Evolutionary conservation across 2,888 invertebrate species (phyloP).

Genomic region (Torymus auratus): DNA sequence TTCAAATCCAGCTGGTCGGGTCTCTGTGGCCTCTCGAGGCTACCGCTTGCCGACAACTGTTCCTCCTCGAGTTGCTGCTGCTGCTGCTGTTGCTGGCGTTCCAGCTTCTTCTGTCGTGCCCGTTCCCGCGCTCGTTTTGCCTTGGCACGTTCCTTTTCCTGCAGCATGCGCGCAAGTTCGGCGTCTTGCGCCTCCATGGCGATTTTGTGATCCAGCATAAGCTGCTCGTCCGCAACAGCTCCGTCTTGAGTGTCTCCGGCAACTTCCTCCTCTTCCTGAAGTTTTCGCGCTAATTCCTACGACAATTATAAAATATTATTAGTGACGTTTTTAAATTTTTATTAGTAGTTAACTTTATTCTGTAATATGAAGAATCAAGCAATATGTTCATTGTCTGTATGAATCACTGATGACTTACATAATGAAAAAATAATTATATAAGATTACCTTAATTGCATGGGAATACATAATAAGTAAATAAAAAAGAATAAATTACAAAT

Average conservation of each 20-base stretch:
- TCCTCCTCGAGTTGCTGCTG: conserved; percentile 76
- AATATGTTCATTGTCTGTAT: too few species aligned
- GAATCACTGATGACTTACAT: too few species aligned
- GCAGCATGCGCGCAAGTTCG: conserved; percentile 86
- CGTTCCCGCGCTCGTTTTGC: conserved; percentile 84
- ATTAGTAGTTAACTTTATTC: too few species aligned
- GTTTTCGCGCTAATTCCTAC: conserved; percentile 84
- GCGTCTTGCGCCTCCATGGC: conserved; percentile 90
- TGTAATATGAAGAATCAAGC: too few species aligned
- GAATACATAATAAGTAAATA: too few species aligned
- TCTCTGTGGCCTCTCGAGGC: conserved; percentile 70
- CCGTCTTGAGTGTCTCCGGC: conserved; percentile 79
- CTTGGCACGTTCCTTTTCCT: conserved; percentile 85
- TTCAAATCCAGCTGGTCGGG: conserved; percentile 73
- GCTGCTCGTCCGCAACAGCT: conserved; percentile 66
- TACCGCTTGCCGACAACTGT: conserved; percentile 63
- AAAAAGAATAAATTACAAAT: too few species aligned
- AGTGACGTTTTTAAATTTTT: background rate
- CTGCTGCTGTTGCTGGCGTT: conserved; percentile 79
- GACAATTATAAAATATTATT: conserved; percentile 55
- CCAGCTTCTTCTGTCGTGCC: conserved; percentile 77
- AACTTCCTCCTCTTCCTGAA: conserved; percentile 86
- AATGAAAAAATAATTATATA: too few species aligned
- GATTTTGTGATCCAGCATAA: conserved; percentile 80
- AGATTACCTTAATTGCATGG: too few species aligned